phyloP scores from a whole-genome alignment of 2,797 vertebrate species.

The Eulemur rubriventer region DNA sequence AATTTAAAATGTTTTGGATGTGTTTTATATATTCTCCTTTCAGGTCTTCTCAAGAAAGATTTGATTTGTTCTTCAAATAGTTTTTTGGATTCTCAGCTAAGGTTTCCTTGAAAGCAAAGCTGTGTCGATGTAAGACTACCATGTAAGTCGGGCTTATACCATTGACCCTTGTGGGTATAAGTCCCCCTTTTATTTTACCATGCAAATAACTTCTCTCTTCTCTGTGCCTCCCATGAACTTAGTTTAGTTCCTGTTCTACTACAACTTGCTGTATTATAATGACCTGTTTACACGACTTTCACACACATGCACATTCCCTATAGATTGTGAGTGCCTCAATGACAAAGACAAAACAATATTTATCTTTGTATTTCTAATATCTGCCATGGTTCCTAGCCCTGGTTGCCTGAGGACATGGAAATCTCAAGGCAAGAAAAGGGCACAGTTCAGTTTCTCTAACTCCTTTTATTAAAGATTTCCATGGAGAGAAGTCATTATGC shows the following conservation, averaged over 20 bases:
- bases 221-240: not conserved
- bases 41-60: not conserved
- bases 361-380: not conserved
- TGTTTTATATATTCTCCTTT: not conserved
- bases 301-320: not conserved
- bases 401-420: not conserved
- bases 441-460: not conserved
- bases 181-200: not conserved
- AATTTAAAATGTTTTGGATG: not conserved
- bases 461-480: slow-evolving; percentile 30
- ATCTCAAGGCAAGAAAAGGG: not conserved
- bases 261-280: not conserved
- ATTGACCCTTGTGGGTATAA: not conserved
- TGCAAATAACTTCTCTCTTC: not conserved
- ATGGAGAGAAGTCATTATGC: not conserved
- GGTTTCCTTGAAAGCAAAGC: not conserved
- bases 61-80: not conserved
- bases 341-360: not conserved
- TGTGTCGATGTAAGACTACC: not conserved
- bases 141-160: fast-evolving
- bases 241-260: not conserved
- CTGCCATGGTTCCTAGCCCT: not conserved
- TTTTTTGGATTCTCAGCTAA: not conserved
- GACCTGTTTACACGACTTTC: not conserved
- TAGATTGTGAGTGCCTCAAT: not conserved